Evolutionary conservation across 2,888 invertebrate genomes (phyloP), one percentile per base, ranked within the genome.

Genomic region (Argyra leucocephala): DNA sequence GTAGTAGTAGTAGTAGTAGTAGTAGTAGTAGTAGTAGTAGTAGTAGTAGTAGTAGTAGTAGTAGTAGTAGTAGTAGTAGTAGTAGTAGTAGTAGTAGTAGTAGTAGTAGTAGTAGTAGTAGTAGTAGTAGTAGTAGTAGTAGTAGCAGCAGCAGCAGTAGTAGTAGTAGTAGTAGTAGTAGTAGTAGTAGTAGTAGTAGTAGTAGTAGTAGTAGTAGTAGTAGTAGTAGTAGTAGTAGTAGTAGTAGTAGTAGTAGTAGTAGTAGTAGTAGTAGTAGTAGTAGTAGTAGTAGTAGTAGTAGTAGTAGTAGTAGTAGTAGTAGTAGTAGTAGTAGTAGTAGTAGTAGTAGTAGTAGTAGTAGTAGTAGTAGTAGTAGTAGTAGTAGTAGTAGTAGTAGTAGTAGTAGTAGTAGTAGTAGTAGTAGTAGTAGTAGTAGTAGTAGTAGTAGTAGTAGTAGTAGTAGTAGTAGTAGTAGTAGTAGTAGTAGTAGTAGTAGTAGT

Each of bases 391-490:
- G 18, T 12, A 48, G 1, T 12, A 15, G 12, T 37, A 5, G 12
- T 10, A 37, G 12, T 12, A 37, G 12, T 15, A 48, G 2, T 22
- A 58, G 5, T 22, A 58, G 3, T 9, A 22, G 1, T 21, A 58
- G 3, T 21, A 58, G 15, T 21, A 58, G 22, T 22, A 21, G 5
- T 58, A 5, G 3, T 58, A 58, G n/a, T 65, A 62, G 62, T 37
- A 23, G 26, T 61, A 58, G 24, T 48, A 63, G 23, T 59, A 48
- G 26, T 62, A 57, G 36, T 36, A 48, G 57, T 37, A 66, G 57
- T 31, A 65, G 62, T 64, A 64, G 60, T 31, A 61, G 63, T 31
- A 57, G 37, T 60, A 65, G 63, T 58, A 66, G 22, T 65, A 62
- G 65, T 57, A 58, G 58, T 36, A 57, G 18, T 31, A 37, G 31